These are phyloP conservation scores for Diaprepes abbreviatus DNA, from an alignment of 2,888 invertebrate species.

Conservation along the genomic window DNA sequence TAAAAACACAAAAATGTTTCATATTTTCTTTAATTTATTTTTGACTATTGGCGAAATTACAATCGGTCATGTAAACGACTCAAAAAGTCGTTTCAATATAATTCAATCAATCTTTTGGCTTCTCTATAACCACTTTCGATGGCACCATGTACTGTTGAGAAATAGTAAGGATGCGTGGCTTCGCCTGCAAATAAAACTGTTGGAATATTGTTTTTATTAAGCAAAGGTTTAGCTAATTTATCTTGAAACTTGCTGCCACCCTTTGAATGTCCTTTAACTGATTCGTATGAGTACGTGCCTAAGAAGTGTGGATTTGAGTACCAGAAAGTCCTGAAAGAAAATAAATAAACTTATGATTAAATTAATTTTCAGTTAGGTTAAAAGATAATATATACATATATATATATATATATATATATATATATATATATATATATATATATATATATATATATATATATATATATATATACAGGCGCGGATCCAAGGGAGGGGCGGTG, in stretches of 20 bases:
- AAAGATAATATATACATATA: too few relatives aligned
- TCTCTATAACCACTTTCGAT: conserved; percentile 68
- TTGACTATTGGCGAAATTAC: too few relatives aligned
- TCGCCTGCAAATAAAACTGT: conserved; percentile 72
- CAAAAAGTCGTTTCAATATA: too few relatives aligned
- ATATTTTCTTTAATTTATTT: too few relatives aligned
- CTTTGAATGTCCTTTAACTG: conserved; percentile 41
- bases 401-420: too few relatives aligned
- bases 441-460: too few relatives aligned
- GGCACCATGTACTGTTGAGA: conserved; percentile 69
- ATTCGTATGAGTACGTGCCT: conserved; percentile 56
- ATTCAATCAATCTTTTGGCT: conserved; percentile 66
- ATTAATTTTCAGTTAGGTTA: too few relatives aligned
- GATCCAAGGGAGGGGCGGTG: too few relatives aligned
- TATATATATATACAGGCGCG: too few relatives aligned
- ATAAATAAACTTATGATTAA: background rate
- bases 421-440: too few relatives aligned
- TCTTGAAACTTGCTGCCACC: conserved; percentile 25
- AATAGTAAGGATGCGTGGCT: conserved; percentile 67
- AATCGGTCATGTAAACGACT: too few relatives aligned
- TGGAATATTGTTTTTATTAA: conserved; percentile 60
- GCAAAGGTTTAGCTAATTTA: conserved; percentile 37
- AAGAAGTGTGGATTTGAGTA: conserved; percentile 54
- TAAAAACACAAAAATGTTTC: too few relatives aligned
- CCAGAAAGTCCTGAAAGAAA: conserved; percentile 53